phyloP scores from a whole-genome alignment of 2,888 invertebrate species.

The Crematogaster levior region DNA sequence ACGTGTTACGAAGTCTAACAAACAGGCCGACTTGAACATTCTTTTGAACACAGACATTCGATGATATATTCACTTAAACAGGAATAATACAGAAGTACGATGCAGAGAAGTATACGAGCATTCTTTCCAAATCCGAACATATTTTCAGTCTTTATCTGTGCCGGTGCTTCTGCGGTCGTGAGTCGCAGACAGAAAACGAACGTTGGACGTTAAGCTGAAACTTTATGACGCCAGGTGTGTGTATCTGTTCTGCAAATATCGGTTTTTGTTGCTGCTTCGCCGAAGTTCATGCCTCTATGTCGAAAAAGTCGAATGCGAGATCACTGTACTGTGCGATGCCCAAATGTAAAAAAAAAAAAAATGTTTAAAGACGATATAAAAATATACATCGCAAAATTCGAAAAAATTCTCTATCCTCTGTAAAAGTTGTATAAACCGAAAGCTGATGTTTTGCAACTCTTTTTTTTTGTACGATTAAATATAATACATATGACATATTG shows the following conservation, averaged over 20 bases:
- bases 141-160: constrained; percentile 67
- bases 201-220: constrained; percentile 61
- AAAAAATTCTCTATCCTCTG: not conserved
- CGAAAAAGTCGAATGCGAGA: constrained; percentile 28
- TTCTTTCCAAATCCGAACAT: constrained; percentile 59
- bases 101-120: constrained; percentile 47
- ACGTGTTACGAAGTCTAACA: constrained; percentile 3
- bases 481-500: not conserved
- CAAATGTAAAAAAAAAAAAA: not conserved
- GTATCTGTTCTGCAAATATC: constrained; percentile 55
- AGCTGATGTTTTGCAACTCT: not conserved
- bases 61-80: constrained; percentile 41
- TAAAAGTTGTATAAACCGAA: not conserved
- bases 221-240: constrained; percentile 62
- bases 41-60: not conserved
- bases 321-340: constrained; percentile 8
- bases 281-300: not conserved
- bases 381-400: not conserved
- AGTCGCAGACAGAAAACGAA: constrained; percentile 61
- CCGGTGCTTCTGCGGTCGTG: constrained; percentile 42
- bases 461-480: constrained; percentile 1
- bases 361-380: not conserved
- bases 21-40: not conserved
- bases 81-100: constrained; percentile 26
- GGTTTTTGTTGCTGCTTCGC: constrained; percentile 48